Percentiles rank a stretch among this genome's conserved stretches.
Conservation (phyloP, 2,113 vertebrate genomes). For the Morone saxatilis region DNA sequence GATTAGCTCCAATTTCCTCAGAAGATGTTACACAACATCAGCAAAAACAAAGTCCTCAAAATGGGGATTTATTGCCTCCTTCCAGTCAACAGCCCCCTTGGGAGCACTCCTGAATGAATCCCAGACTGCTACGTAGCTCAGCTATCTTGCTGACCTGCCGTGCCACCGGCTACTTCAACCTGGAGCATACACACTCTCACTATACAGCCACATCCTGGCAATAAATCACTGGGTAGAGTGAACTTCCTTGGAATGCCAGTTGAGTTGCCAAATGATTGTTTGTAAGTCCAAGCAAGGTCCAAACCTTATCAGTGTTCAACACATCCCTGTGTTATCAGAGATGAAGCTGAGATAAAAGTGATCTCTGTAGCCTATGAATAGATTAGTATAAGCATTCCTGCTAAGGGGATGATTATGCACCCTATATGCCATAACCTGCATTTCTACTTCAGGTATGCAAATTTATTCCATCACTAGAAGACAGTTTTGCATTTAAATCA, state of each 20-base stretch:
- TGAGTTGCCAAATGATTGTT: slow-evolving; percentile 72
- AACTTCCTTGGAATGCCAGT: slow-evolving; percentile 77
- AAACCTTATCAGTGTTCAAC: slow-evolving; percentile 78
- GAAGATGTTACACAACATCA: slow-evolving; percentile 72
- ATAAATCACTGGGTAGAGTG: slow-evolving; percentile 72
- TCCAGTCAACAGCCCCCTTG: slow-evolving; percentile 71
- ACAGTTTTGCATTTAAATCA: slow-evolving; percentile 29
- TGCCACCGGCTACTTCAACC: slow-evolving; percentile 74
- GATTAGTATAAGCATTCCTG: not conserved
- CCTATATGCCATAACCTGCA: slow-evolving; percentile 2
- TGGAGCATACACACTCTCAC: slow-evolving; percentile 63
- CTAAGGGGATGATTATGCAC: not conserved
- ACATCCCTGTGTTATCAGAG: slow-evolving; percentile 64
- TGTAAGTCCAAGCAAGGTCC: slow-evolving; percentile 80
- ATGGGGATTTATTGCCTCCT: slow-evolving; percentile 72
- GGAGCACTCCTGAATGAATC: slow-evolving; percentile 76
- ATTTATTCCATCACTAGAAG: not conserved
- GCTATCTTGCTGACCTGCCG: slow-evolving; percentile 76
- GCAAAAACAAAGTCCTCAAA: slow-evolving; percentile 67
- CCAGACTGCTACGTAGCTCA: slow-evolving; percentile 63
- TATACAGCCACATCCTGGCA: slow-evolving; percentile 71
- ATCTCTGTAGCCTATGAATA: slow-evolving; percentile 25
- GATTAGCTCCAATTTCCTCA: slow-evolving; percentile 67
- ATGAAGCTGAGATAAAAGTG: slow-evolving; percentile 60
- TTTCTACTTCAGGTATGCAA: slow-evolving; percentile 13